Conservation (phyloP, 2,888 invertebrate species). For the Lycia hirtaria region DNA sequence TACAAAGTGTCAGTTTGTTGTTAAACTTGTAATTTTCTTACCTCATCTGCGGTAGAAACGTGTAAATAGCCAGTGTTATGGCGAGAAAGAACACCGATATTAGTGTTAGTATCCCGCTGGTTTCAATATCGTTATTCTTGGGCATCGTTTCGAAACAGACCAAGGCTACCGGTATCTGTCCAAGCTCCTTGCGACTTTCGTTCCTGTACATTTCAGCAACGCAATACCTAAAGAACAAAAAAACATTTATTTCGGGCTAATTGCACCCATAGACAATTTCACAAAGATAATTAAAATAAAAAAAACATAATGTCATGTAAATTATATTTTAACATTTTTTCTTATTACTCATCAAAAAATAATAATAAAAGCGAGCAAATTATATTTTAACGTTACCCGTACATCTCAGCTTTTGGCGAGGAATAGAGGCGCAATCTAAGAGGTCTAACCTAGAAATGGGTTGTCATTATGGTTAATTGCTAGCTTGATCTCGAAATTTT, state of each 20-base stretch:
- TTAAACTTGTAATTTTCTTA: slow-evolving; percentile 61
- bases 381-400: no score
- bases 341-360: no score
- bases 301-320: no score
- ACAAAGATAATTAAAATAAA: neutral
- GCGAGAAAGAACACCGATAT: slow-evolving; percentile 86
- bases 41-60: slow-evolving; percentile 86
- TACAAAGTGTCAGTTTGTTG: no score
- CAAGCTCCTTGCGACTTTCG: slow-evolving; percentile 43
- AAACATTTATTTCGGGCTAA: neutral
- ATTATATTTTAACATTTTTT: no score
- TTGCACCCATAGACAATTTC: no score
- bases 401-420: no score
- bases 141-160: slow-evolving; percentile 90
- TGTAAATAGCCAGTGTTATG: slow-evolving; percentile 86
- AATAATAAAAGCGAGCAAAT: no score
- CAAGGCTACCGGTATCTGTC: slow-evolving; percentile 63
- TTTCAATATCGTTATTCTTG: slow-evolving; percentile 74
- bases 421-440: no score
- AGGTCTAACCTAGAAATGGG: no score
- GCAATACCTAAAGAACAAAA: slow-evolving; percentile 62
- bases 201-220: slow-evolving; percentile 63
- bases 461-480: no score
- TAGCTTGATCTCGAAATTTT: no score
- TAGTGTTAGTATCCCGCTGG: slow-evolving; percentile 73